Conservation (phyloP, 1,140 invertebrate species). For the Halictus rubicundus region DNA sequence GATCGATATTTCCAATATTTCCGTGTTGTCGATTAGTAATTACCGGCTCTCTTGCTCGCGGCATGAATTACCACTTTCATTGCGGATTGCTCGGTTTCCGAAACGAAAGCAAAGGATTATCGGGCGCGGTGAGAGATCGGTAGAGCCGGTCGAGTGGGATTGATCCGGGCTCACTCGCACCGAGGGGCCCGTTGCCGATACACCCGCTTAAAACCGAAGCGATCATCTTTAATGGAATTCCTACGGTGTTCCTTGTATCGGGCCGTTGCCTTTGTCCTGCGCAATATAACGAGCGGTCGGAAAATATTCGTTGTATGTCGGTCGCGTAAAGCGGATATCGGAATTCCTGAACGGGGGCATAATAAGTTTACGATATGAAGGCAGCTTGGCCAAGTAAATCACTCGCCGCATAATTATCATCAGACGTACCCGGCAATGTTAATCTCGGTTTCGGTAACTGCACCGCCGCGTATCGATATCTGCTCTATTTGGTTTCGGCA, state of each 20-base stretch:
- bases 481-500: constrained; percentile 44
- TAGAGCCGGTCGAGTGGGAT: neutral
- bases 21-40: neutral
- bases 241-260: neutral
- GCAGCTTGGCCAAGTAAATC: constrained; percentile 15
- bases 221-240: neutral
- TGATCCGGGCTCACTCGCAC: neutral
- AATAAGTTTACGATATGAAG: constrained; percentile 37
- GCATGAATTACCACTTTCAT: neutral
- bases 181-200: neutral
- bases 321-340: neutral
- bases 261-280: neutral
- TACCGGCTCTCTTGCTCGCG: neutral
- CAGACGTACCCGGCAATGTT: constrained; percentile 39
- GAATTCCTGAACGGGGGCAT: constrained; percentile 1
- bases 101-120: neutral
- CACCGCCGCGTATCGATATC: constrained; percentile 24
- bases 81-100: neutral
- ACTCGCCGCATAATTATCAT: constrained; percentile 50
- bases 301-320: constrained; percentile 7
- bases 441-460: constrained; percentile 53
- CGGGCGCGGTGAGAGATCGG: neutral
- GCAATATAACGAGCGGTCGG: neutral
- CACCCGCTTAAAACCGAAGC: neutral
- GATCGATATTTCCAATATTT: constrained; percentile 36